phyloP scores from a whole-genome alignment of 2,888 invertebrate species.

The Drosophila anceps region DNA sequence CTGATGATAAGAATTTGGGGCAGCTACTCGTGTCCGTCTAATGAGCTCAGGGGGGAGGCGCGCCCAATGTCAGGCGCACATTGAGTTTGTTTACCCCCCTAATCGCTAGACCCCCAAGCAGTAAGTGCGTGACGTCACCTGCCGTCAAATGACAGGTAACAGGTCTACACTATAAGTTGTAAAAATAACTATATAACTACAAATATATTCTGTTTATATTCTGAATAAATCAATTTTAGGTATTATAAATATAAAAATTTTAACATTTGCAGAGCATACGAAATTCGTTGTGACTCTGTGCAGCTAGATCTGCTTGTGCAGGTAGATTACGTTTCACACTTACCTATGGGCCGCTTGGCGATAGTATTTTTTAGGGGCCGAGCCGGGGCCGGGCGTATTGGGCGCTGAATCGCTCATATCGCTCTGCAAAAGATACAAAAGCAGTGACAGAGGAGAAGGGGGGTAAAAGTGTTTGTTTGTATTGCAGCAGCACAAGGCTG shows the following conservation, averaged over 20 bases:
- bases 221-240: neutral
- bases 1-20: conserved; percentile 39
- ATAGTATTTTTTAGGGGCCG: conserved; percentile 84
- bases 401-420: conserved; percentile 83
- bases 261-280: neutral
- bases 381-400: conserved; percentile 74
- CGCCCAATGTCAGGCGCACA: conserved; percentile 23
- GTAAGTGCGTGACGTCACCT: conserved; percentile 6
- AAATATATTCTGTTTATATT: no score
- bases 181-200: neutral
- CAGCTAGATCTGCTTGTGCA: neutral
- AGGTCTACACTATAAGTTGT: neutral
- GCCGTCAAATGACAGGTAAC: neutral
- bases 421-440: conserved; percentile 59
- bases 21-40: conserved; percentile 30
- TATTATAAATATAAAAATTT: neutral
- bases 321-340: conserved; percentile 55
- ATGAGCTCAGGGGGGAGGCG: conserved; percentile 30
- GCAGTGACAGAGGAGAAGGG: neutral
- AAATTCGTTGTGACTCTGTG: neutral
- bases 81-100: conserved; percentile 17
- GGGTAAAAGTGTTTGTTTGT: neutral
- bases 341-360: conserved; percentile 85
- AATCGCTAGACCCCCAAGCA: conserved; percentile 8
- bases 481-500: neutral